These are phyloP conservation scores for Trichopoda pennipes DNA, from an alignment of 2,888 invertebrate species.

Conservation along the genomic window DNA sequence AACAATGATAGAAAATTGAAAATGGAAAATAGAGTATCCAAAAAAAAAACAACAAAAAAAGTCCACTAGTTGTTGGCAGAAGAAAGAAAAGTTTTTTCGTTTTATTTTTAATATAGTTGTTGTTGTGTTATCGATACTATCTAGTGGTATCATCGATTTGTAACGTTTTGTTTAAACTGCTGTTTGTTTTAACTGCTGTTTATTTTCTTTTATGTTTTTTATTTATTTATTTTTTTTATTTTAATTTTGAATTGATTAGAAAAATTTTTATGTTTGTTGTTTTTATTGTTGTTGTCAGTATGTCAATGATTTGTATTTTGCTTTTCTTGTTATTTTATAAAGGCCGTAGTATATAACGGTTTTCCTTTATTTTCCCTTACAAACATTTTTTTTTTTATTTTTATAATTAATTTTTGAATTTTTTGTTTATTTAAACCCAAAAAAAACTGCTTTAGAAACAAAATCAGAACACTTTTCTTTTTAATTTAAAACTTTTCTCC, in stretches of 20 bases:
- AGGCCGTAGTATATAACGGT: constrained; percentile 8
- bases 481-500: neutral
- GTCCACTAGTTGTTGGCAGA: constrained; percentile 31
- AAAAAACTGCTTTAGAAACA: neutral
- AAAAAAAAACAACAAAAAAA: no score
- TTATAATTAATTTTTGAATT: neutral
- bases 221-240: neutral
- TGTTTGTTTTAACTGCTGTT: constrained; percentile 16
- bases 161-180: constrained; percentile 49
- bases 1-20: constrained; percentile 29
- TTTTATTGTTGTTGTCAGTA: neutral
- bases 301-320: constrained; percentile 17
- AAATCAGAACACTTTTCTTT: constrained; percentile 9
- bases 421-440: neutral
- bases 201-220: neutral
- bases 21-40: constrained; percentile 48
- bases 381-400: constrained; percentile 9
- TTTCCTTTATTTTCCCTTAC: neutral
- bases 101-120: constrained; percentile 1
- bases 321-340: neutral
- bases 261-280: constrained; percentile 19
- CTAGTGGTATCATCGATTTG: constrained; percentile 59
- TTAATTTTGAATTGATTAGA: constrained; percentile 3
- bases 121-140: constrained; percentile 43
- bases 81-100: constrained; percentile 34